Conservation (phyloP, 2,113 vertebrate species). For the Toxotes chatareus region DNA sequence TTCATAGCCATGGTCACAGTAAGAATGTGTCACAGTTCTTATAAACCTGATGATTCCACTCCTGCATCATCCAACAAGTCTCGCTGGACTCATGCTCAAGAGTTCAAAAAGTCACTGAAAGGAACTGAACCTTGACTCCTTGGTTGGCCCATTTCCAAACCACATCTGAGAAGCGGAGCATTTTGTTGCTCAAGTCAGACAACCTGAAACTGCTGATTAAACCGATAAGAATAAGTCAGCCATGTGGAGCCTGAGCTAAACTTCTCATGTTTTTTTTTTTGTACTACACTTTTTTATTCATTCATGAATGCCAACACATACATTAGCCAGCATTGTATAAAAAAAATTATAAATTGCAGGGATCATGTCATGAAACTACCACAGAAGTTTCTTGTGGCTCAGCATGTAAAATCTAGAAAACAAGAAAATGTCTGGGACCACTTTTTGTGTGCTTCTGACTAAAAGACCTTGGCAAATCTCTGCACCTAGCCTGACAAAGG, state of each 20-base stretch:
- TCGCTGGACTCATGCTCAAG: constrained; percentile 1
- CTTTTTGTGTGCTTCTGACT: constrained; percentile 8
- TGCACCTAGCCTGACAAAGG: constrained; percentile 50
- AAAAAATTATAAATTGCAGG: neutral
- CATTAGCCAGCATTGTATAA: neutral
- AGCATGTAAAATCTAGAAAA: neutral
- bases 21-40: constrained; percentile 66
- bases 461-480: constrained; percentile 41
- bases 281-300: constrained; percentile 1
- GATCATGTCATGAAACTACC: neutral
- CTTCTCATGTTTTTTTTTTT: neutral
- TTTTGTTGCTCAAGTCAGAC: neutral
- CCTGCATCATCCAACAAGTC: constrained; percentile 18
- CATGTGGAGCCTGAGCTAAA: neutral
- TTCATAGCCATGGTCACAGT: constrained; percentile 50
- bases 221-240: neutral
- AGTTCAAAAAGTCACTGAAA: constrained; percentile 58
- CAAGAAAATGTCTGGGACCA: neutral
- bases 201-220: constrained; percentile 4
- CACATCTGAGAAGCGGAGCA: neutral
- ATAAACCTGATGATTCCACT: constrained; percentile 40
- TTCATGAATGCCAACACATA: neutral
- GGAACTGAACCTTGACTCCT: constrained; percentile 60
- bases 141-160: constrained; percentile 37
- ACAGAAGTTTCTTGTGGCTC: constrained; percentile 11